phyloP scores from a whole-genome alignment of 2,888 invertebrate species.

The Temnothorax rugatulus region DNA sequence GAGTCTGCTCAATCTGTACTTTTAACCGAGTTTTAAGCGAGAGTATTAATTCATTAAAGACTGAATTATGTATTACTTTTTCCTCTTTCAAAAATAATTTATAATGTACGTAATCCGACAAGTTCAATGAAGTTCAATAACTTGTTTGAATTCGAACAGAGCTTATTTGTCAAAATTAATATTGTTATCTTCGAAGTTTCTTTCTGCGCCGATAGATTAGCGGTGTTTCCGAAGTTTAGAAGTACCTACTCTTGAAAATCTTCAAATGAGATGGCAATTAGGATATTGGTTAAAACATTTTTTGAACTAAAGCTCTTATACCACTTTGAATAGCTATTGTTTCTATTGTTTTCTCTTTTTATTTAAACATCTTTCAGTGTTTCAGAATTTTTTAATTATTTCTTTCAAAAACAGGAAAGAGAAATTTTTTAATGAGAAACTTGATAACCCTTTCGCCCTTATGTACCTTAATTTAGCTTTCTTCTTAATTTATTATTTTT shows the following conservation, averaged over 20 bases:
- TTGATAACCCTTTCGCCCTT: background rate
- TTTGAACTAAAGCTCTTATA: background rate
- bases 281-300: background rate
- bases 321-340: background rate
- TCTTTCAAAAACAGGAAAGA: background rate
- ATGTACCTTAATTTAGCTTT: background rate
- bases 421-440: background rate
- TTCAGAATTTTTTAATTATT: background rate
- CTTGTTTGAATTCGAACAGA: background rate
- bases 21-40: background rate
- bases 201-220: background rate
- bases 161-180: background rate
- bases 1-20: background rate
- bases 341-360: slow-evolving; percentile 10
- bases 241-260: background rate
- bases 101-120: background rate
- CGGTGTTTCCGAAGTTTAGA: background rate
- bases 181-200: background rate
- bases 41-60: background rate
- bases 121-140: background rate
- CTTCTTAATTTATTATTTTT: background rate
- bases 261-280: background rate
- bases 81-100: background rate
- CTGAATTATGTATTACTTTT: slow-evolving; percentile 8
- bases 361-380: background rate